Evolutionary conservation across 2,113 vertebrate species (phyloP).

Genomic region (Vidua chalybeata): DNA sequence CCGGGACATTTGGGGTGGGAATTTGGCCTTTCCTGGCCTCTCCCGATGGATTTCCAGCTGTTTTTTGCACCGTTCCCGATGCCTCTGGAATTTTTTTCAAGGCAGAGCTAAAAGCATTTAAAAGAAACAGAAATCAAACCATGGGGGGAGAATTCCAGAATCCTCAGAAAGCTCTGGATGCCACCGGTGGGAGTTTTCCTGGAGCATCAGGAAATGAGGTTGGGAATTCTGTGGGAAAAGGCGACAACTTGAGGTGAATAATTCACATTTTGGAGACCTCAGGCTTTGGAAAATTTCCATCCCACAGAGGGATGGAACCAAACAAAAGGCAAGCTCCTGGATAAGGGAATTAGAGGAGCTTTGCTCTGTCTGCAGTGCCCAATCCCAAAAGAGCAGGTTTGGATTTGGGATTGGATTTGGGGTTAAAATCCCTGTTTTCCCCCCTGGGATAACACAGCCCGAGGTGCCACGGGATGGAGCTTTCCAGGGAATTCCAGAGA

Average conservation of each 20-base stretch:
- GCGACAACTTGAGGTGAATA: neutral
- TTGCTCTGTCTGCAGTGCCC: neutral
- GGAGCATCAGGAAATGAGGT: neutral
- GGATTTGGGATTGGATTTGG: neutral
- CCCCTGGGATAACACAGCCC: neutral
- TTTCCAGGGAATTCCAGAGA: neutral
- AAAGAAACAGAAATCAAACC: conserved; percentile 76
- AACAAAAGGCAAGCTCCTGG: neutral
- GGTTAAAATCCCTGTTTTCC: neutral
- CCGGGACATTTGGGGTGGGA: neutral
- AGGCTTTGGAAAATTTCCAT: rapidly evolving
- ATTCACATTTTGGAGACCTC: neutral
- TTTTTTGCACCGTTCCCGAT: conserved; percentile 63
- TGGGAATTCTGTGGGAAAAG: conserved; percentile 7
- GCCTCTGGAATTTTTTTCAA: conserved; percentile 71
- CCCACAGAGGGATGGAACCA: neutral
- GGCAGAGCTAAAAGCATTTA: conserved; percentile 73
- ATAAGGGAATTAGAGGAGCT: neutral
- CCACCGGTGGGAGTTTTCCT: conserved; percentile 12
- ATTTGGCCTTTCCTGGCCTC: conserved; percentile 57
- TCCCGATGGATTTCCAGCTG: conserved; percentile 59
- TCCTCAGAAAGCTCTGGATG: conserved; percentile 43
- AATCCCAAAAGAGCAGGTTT: neutral
- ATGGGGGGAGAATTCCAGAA: conserved; percentile 61
- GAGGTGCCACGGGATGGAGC: neutral